Evolutionary conservation across 1,140 invertebrate species (phyloP).

Genomic region (Drosophila sproati): DNA sequence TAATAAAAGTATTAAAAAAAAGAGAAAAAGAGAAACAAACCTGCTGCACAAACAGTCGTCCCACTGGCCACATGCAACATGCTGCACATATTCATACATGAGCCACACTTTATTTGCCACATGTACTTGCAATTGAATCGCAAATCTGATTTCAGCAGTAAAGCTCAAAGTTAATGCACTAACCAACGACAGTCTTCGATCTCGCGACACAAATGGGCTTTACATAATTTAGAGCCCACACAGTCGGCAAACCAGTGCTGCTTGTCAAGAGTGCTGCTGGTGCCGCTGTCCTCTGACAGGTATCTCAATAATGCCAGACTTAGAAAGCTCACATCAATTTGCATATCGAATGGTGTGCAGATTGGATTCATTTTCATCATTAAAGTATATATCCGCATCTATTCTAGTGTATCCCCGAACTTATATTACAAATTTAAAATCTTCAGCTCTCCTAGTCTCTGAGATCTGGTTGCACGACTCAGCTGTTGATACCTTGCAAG

Average conservation of each 20-base stretch:
- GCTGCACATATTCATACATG: constrained; percentile 14
- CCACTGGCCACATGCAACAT: constrained; percentile 48
- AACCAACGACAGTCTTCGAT: constrained; percentile 23
- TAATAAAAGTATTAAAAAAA: constrained; percentile 33
- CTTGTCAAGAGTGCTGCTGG: not conserved
- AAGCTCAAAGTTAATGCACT: constrained; percentile 44
- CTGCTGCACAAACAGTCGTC: constrained; percentile 27
- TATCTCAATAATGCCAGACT: not conserved
- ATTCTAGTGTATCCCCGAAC: too few species aligned
- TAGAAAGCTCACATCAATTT: not conserved
- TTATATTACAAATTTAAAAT: too few species aligned
- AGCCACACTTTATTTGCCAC: not conserved
- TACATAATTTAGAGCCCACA: constrained; percentile 46
- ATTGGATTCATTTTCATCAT: too few species aligned
- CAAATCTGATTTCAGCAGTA: constrained; percentile 4
- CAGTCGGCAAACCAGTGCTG: constrained; percentile 17
- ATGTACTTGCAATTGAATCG: constrained; percentile 35
- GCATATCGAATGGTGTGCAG: not conserved
- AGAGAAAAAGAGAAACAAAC: constrained; percentile 26
- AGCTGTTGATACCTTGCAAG: too few species aligned
- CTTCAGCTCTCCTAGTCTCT: too few species aligned
- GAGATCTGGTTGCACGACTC: too few species aligned
- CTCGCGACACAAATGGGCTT: constrained; percentile 22
- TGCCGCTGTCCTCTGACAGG: not conserved
- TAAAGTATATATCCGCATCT: not conserved